Evolutionary conservation across 2,888 invertebrate species (phyloP), one percentile per base, ranked within the genome.

Genomic region (Eurytoma californica): DNA sequence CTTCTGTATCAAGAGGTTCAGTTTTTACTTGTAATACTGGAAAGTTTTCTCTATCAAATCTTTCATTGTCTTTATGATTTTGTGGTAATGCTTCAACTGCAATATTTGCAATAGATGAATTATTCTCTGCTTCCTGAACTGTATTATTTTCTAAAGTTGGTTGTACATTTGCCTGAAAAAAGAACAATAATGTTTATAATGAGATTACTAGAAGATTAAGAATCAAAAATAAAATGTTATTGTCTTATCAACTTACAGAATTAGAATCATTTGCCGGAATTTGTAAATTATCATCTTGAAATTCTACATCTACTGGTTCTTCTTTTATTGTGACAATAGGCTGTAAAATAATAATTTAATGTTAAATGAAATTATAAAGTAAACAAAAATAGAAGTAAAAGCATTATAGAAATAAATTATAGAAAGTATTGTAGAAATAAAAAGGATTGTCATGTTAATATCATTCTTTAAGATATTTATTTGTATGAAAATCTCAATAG

Each of bases 231-330:
- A 73, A 51, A 13, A 68, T 9, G 7, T 30, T 39, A 53, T 18
- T 30, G 9, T 57, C 61, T 1, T n/a, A 24, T 53, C n/a, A 61
- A 47, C 69, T 78, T 72, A 75, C 80, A 69, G 28, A 20, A 58
- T 57, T 68, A 28, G 39, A 51, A 12, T 80, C 70, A 67, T 86
- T 85, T 4, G 81, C 82, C 47, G 82, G 66, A 65, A 83, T 72
- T 63, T 86, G 85, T 9, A 82, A 20, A 68, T 80, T 81, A 28
- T 85, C 83, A 72, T 86, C 84, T 24, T 65, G 79, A 55, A 82
- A 84, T 14, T 92, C 92, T 86, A 91, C 16, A 63, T 89, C 92
- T 49, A 92, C 87, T 80, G 93, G 93, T 85, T 93, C 93, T 89
- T 91, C 92, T 90, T 93, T 93, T 81, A 93, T 91, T 83, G 68